Conservation (phyloP, 2,113 vertebrate genomes). For the Elgaria multicarinata region DNA sequence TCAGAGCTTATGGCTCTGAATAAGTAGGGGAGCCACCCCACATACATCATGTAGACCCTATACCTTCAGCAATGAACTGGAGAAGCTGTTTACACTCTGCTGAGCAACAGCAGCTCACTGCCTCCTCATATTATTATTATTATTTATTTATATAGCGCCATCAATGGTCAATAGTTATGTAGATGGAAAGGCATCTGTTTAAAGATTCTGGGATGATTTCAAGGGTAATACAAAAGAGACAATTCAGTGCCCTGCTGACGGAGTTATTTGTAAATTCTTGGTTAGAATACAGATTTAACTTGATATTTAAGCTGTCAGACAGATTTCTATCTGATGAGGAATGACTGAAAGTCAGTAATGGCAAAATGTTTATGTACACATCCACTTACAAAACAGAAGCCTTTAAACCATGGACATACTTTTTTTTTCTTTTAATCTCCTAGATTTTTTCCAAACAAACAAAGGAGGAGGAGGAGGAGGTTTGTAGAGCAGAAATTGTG, state of each 20-base stretch:
- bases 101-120: neutral
- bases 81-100: neutral
- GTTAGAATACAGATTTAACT: neutral
- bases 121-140: neutral
- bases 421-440: too few relatives aligned
- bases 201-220: neutral
- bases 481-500: neutral
- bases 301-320: neutral
- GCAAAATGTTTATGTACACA: neutral
- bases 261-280: neutral
- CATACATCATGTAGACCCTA: neutral
- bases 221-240: neutral
- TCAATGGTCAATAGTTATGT: neutral
- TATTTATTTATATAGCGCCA: too few relatives aligned
- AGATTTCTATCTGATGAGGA: neutral
- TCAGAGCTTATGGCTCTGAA: neutral
- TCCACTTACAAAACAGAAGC: neutral
- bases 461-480: too few relatives aligned
- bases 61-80: neutral
- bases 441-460: too few relatives aligned
- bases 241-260: neutral
- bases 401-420: neutral
- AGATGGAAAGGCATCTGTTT: neutral
- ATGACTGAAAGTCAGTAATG: neutral
- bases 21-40: neutral